phyloP scores from a whole-genome alignment of 1,140 invertebrate genomes.

The Philaenus spumarius region DNA sequence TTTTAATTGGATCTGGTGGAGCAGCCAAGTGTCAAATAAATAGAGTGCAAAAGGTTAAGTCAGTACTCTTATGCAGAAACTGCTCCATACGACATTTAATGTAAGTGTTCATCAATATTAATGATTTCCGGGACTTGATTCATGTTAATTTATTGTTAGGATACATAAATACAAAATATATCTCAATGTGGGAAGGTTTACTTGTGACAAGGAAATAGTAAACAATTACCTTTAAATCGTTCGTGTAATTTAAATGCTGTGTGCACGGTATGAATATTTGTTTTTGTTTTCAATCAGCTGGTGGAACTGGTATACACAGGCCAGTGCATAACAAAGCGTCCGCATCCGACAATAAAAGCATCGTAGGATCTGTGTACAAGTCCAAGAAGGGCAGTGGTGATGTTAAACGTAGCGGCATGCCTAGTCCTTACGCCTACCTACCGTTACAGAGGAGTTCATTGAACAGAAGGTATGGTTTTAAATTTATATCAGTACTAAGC shows the following conservation, averaged over 20 bases:
- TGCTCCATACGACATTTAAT: no score
- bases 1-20: no score
- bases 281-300: constrained; percentile 46
- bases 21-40: no score
- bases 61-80: no score
- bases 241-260: no score
- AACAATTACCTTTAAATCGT: no score
- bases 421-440: constrained; percentile 89
- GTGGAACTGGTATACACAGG: constrained; percentile 80
- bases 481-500: no score
- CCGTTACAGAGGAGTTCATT: constrained; percentile 65
- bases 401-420: constrained; percentile 76
- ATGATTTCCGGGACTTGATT: no score
- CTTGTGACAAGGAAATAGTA: background rate
- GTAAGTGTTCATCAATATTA: no score
- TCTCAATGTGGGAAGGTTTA: no score
- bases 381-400: constrained; percentile 78
- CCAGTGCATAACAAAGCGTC: constrained; percentile 20
- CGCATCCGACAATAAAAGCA: constrained; percentile 19
- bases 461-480: constrained; percentile 59
- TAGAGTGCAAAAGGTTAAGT: no score
- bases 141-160: no score
- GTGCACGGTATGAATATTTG: constrained; percentile 5
- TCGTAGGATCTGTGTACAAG: constrained; percentile 58
- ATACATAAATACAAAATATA: background rate